Evolutionary conservation across 2,797 vertebrate genomes (phyloP), one percentile per base, ranked within the genome.

Genomic region (Novumbra hubbsi): DNA sequence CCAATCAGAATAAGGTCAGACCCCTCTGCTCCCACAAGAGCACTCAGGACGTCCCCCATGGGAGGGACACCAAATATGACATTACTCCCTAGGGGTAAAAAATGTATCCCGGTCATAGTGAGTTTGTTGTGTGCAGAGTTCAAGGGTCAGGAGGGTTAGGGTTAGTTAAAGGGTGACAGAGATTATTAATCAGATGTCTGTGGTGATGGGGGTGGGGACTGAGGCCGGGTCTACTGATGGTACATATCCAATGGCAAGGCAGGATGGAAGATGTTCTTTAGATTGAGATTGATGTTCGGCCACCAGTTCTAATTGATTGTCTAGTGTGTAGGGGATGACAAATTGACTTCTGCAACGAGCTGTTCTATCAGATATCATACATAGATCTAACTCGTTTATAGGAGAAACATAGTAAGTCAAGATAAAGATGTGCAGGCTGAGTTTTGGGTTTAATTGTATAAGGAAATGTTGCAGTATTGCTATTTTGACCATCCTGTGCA

Each of bases 81-180:
- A n/a, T 4, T 11, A 17, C 30, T 49, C 50, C 63, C 32, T 66
- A 6, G 28, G n/a, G n/a, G 65, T 17, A 19, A 19, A 17, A 38
- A 67, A 38, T 32, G 28, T 16, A 66, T 9, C 52, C 17, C 32
- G 1, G 28, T 17, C 64, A 45, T 12, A 45, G 32, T 74, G 3
- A 19, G 65, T 57, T 32, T 55, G 48, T 48, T 57, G 19, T 14
- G 41, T 71, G 24, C 21, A 19, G 69, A 72, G 34, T 19, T 65
- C 67, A 60, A 66, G 66, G 66, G 68, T 62, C 68, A 76, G 12
- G 30, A 70, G 73, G 70, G 15, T 14, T 49, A 27, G 68, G 50
- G 32, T 55, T 49, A 41, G 62, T 67, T 27, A 75, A 45, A 68
- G 41, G n/a, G 16, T 27, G 41, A 17, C 27, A 66, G 72, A 50